These are phyloP conservation scores for Pagrus major DNA, from an alignment of 2,113 vertebrate genomes.

Conservation along the genomic window DNA sequence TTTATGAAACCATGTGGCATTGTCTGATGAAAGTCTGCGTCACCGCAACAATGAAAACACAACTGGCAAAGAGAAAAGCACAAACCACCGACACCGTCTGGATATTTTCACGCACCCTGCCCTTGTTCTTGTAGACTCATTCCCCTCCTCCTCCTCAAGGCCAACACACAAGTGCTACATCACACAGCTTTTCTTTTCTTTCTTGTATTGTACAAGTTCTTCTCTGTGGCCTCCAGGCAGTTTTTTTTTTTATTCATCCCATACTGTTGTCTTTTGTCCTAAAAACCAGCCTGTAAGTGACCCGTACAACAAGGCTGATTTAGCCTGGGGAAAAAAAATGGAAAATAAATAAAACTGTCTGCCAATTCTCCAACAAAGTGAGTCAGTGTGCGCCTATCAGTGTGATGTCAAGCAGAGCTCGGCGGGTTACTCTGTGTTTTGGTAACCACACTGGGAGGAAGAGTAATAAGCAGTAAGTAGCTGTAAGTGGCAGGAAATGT, in stretches of 20 bases:
- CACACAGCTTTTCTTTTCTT: constrained; percentile 3
- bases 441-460: constrained; percentile 69
- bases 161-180: constrained; percentile 46
- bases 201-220: neutral
- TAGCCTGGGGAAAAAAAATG: constrained; percentile 54
- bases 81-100: constrained; percentile 74
- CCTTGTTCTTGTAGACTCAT: constrained; percentile 43
- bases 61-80: constrained; percentile 52
- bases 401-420: constrained; percentile 67
- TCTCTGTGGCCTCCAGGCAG: neutral
- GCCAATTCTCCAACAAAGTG: constrained; percentile 53
- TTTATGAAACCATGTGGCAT: constrained; percentile 32
- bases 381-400: constrained; percentile 51
- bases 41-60: constrained; percentile 68
- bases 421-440: constrained; percentile 54
- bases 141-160: constrained; percentile 63
- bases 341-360: constrained; percentile 56
- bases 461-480: constrained; percentile 66
- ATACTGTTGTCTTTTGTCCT: constrained; percentile 45
- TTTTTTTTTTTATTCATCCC: constrained; percentile 14
- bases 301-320: constrained; percentile 30
- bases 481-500: constrained; percentile 72
- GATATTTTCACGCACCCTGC: constrained; percentile 66
- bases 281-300: constrained; percentile 26
- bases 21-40: constrained; percentile 50